A percentile compares a stretch with the other conserved stretches of the same genome.
Conservation (phyloP, 1,140 invertebrate species). For the Ceratina australensis region DNA sequence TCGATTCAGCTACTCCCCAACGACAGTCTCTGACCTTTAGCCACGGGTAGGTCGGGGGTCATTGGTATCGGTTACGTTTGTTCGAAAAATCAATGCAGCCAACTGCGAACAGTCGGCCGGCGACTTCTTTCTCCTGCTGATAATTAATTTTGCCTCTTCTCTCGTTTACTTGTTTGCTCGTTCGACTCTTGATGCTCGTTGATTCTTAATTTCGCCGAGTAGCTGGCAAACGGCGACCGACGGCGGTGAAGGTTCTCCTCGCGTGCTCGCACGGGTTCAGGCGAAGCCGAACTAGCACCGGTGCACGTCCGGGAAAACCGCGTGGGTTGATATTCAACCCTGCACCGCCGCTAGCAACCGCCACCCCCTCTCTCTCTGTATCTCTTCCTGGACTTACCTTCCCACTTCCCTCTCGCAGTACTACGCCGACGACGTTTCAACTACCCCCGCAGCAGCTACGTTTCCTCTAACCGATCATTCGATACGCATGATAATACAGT, state of each 20-base stretch:
- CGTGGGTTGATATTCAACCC: conserved; percentile 68
- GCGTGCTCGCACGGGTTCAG: conserved; percentile 60
- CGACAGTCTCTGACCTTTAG: conserved; percentile 57
- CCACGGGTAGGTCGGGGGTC: conserved; percentile 56
- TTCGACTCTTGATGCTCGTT: neutral
- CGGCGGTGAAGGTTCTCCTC: neutral
- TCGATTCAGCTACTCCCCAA: conserved; percentile 45
- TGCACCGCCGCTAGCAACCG: conserved; percentile 54
- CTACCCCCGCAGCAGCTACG: conserved; percentile 16
- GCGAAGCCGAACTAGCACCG: conserved; percentile 63
- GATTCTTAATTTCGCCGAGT: neutral
- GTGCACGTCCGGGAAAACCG: conserved; percentile 61
- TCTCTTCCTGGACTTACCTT: conserved; percentile 15
- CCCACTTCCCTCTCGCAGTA: conserved; percentile 2
- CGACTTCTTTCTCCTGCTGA: neutral
- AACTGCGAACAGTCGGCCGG: conserved; percentile 22
- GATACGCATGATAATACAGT: neutral
- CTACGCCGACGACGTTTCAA: conserved; percentile 14
- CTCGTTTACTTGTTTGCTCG: neutral
- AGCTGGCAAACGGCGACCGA: neutral
- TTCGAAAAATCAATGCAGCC: conserved; percentile 61
- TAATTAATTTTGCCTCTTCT: neutral
- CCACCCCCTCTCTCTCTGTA: conserved; percentile 17
- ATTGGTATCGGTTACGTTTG: conserved; percentile 56
- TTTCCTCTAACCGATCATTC: conserved; percentile 11